These are phyloP conservation scores for Elymnias hypermnestra DNA, from an alignment of 1,140 invertebrate species.

Conservation along the genomic window DNA sequence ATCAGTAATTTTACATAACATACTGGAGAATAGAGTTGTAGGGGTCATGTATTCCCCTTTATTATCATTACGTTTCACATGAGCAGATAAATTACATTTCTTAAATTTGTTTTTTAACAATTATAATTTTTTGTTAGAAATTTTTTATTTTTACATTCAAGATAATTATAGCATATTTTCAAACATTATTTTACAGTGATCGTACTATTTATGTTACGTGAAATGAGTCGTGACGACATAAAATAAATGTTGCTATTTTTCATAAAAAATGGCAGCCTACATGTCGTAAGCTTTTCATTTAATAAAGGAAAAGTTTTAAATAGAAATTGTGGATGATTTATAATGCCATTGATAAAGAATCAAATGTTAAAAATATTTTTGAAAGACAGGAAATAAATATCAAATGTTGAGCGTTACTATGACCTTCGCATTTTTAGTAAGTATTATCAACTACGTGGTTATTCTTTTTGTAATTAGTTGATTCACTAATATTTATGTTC, in stretches of 20 bases:
- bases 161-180: no score
- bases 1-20: no score
- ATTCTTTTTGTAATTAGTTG: conserved; percentile 51
- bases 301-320: conserved; percentile 60
- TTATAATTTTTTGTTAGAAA: no score
- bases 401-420: conserved; percentile 45
- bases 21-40: no score
- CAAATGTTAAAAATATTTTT: conserved; percentile 36
- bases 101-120: no score
- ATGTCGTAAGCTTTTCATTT: conserved; percentile 75
- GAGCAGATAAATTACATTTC: no score
- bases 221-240: conserved; percentile 30
- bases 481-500: conserved; percentile 40
- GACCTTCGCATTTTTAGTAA: conserved; percentile 53
- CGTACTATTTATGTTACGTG: no score
- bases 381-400: conserved; percentile 39
- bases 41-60: no score
- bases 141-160: no score
- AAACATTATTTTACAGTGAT: no score
- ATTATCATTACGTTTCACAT: no score
- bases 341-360: conserved; percentile 49
- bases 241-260: conserved; percentile 66
- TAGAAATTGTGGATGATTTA: conserved; percentile 49
- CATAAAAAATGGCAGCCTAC: conserved; percentile 71
- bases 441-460: conserved; percentile 69